phyloP scores from a whole-genome alignment of 92 coral and sea anemone species.

The Palythoa caribaeorum region DNA sequence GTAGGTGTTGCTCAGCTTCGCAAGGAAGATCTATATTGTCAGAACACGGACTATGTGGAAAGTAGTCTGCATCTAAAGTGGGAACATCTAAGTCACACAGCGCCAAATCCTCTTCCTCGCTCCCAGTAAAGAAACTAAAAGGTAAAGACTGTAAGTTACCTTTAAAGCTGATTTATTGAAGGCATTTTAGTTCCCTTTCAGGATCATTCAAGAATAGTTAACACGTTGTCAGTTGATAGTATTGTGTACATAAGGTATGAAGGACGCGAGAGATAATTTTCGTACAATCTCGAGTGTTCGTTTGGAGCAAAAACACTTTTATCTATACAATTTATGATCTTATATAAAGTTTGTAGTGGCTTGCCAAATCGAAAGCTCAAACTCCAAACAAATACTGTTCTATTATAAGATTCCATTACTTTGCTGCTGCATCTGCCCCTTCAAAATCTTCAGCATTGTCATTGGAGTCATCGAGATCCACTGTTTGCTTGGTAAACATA shows the following conservation, averaged over 20 bases:
- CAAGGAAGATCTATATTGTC: constrained; percentile 11
- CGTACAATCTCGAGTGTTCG: constrained; percentile 2
- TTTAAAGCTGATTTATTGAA: constrained; percentile 1
- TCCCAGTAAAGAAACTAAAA: not conserved
- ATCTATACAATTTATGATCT: not conserved
- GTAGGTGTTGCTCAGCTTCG: constrained; percentile 1
- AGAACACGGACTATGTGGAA: constrained; percentile 12
- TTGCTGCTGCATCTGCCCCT: constrained; percentile 11
- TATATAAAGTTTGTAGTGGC: constrained; percentile 3
- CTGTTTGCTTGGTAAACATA: constrained; percentile 11
- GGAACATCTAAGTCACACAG: constrained; percentile 12
- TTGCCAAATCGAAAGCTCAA: constrained; percentile 3
- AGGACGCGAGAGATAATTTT: not conserved
- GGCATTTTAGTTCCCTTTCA: not conserved
- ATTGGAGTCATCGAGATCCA: constrained; percentile 9
- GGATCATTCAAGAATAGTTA: constrained; percentile 1
- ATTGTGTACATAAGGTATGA: constrained; percentile 10
- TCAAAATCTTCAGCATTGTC: constrained; percentile 11
- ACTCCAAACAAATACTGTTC: constrained; percentile 10
- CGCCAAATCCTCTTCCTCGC: constrained; percentile 14
- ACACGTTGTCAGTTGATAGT: constrained; percentile 11
- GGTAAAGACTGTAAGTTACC: constrained; percentile 7
- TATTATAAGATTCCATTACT: not conserved
- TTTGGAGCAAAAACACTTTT: constrained; percentile 4
- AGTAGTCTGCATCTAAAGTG: constrained; percentile 11